Percentiles rank a stretch among this genome's conserved stretches.
Evolutionary conservation across 2,113 vertebrate genomes (phyloP).

Genomic region (Mormyrus lacerda): DNA sequence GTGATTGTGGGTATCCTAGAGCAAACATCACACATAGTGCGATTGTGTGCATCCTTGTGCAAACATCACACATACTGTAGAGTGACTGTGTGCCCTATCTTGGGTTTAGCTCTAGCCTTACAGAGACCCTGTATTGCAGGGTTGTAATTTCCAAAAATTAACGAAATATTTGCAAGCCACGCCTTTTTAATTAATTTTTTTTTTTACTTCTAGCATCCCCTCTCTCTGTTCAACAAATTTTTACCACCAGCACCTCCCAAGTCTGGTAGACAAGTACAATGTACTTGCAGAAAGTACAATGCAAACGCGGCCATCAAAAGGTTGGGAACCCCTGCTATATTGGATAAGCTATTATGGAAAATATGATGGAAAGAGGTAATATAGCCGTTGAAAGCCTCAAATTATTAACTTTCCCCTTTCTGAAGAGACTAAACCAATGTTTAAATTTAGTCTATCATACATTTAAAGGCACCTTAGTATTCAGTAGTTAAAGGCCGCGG

Average conservation of each 20-base stretch:
- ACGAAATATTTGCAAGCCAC: not conserved
- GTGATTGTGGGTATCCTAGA: not conserved
- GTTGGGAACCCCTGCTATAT: not conserved
- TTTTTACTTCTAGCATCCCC: not conserved
- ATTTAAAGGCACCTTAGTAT: not conserved
- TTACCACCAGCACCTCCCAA: not conserved
- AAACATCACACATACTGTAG: not conserved
- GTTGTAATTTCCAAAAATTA: not conserved
- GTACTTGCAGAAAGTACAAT: not conserved
- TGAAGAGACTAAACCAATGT: not conserved
- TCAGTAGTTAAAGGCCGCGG: not conserved
- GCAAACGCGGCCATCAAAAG: not conserved
- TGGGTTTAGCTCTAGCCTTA: not conserved
- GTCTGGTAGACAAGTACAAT: not conserved
- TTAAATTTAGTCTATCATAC: not conserved
- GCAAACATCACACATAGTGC: not conserved
- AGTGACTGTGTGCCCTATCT: not conserved
- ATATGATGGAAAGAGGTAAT: not conserved
- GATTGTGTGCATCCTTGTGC: not conserved
- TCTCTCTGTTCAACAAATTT: not conserved
- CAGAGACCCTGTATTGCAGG: not conserved
- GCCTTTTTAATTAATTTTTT: not conserved
- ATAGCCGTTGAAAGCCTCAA: not conserved
- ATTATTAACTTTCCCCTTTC: not conserved
- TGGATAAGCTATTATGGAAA: not conserved